Conservation (phyloP, 2,797 vertebrate species). For the Rhodeus uyekii region DNA sequence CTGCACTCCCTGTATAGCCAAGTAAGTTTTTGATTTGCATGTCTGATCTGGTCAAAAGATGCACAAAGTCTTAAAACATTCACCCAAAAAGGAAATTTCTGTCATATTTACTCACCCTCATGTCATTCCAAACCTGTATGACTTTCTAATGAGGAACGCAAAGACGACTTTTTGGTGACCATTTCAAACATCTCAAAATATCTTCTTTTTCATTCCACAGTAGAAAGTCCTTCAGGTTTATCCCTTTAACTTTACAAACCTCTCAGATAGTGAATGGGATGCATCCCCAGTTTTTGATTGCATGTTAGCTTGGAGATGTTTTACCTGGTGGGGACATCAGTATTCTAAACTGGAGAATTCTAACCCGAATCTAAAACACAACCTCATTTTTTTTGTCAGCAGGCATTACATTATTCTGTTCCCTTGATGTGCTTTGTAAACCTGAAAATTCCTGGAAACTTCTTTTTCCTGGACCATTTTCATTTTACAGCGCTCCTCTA, state of each 20-base stretch:
- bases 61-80: background rate
- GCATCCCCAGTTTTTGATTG: background rate
- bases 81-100: background rate
- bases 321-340: background rate
- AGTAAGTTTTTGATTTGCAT: background rate
- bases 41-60: background rate
- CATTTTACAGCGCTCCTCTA: conserved; percentile 74
- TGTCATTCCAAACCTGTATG: background rate
- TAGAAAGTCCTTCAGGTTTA: background rate
- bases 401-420: conserved; percentile 71
- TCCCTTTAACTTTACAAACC: background rate
- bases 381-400: background rate
- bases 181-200: background rate
- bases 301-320: background rate
- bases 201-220: background rate
- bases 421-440: conserved; percentile 75
- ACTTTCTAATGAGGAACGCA: background rate
- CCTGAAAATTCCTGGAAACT: conserved; percentile 76
- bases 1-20: too few relatives aligned
- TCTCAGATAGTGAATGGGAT: background rate
- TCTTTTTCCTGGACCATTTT: conserved; percentile 79
- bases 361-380: background rate
- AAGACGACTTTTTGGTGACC: background rate
- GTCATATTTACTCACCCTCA: background rate
- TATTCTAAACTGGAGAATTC: background rate